Evolutionary conservation across 2,888 invertebrate species (phyloP).

Genomic region (Eupithecia exiguata): DNA sequence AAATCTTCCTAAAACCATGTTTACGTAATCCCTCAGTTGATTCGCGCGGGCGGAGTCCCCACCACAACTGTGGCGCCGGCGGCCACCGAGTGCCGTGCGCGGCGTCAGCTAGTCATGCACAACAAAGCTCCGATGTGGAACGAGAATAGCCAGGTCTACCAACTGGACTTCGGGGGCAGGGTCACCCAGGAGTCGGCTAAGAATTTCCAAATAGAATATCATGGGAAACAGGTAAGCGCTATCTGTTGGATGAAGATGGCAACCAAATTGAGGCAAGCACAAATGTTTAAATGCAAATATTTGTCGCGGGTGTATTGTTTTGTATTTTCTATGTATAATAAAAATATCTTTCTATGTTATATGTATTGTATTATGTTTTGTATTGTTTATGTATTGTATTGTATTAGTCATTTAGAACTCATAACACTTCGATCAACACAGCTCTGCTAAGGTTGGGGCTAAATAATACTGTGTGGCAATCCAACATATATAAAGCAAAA

Average conservation of each 20-base stretch:
- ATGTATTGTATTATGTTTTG: too few species aligned
- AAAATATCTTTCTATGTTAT: too few species aligned
- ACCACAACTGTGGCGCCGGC: constrained; percentile 36
- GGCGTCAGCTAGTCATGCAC: constrained; percentile 96
- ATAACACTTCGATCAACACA: too few species aligned
- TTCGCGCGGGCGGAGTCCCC: constrained; percentile 81
- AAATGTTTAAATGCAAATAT: too few species aligned
- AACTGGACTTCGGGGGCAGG: constrained; percentile 98
- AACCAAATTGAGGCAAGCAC: too few species aligned
- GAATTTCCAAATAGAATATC: constrained; percentile 99
- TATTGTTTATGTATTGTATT: too few species aligned
- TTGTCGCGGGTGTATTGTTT: too few species aligned
- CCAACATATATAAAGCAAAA: too few species aligned
- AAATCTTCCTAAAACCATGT: neutral
- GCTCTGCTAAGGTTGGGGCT: too few species aligned
- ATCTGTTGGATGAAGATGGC: neutral
- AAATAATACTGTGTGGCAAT: too few species aligned
- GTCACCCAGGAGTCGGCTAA: constrained; percentile 99
- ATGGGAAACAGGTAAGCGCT: constrained; percentile 93
- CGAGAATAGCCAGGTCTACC: constrained; percentile 99
- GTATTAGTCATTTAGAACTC: too few species aligned
- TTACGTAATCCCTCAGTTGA: constrained; percentile 83
- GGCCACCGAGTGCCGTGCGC: constrained; percentile 46
- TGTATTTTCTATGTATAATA: too few species aligned
- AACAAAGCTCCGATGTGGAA: constrained; percentile 99